Evolutionary conservation across 92 coral and sea anemone genomes (phyloP), one percentile per base, ranked within the genome.

Genomic region (Micromussa lordhowensis): DNA sequence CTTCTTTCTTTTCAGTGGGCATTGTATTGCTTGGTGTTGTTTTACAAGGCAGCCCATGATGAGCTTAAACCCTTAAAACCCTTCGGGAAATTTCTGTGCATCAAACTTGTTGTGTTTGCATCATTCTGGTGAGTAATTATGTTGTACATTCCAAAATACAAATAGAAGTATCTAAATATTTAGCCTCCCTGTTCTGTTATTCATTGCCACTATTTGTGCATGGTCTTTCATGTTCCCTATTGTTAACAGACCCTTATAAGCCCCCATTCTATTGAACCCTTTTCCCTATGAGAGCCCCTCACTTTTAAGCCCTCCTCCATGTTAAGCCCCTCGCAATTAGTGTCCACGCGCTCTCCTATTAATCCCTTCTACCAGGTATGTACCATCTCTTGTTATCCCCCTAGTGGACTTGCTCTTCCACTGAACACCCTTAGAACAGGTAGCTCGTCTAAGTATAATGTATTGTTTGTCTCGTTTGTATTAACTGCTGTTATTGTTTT

Each of bases 51-150:
- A 38, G 86, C 95, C 29, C 91, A 88, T 68, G 91, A 91, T 58
- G 99, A 96, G 75, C 90, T 96, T 22, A 91, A 89, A 81, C 97
- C 97, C 28, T 92, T 96, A 53, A 90, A 89, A 61, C 97, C 99
- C 74, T 96, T 96, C 88, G 97, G 96, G 59, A 94, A 94, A 69
- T 96, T 96, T 75, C 93, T 96, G 35, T 96, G 99, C 84, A 95
- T 96, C 26, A 96, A 96, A 79, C 90, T 94, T 83, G 99, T 96
- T 78, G 99, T 96, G 35, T 94, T 96, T 94, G 99, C 99, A 55
- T 94, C 99, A 22, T 96, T 96, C 79, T 94, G 97, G 99, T 96
- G 79, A 91, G 99, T 69, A 40, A 66, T 44, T 4, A 64, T 28
- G 17, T 34, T 66, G 11, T 9, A 7, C 71, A 66, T 26, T 66